These are phyloP conservation scores for Crotophaga sulcirostris DNA, from an alignment of 2,113 vertebrate species.

Conservation along the genomic window DNA sequence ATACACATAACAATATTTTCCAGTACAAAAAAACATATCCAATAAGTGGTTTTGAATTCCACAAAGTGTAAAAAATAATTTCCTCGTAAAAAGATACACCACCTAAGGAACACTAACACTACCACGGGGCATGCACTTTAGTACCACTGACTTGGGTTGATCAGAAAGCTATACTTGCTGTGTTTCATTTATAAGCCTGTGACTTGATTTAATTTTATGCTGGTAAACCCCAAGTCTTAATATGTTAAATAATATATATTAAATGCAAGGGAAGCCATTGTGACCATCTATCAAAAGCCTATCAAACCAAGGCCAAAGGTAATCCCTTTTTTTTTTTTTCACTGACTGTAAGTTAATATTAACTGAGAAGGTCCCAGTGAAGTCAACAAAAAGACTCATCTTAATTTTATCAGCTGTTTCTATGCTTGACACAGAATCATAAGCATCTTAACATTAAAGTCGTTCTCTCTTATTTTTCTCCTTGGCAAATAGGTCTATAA, in stretches of 20 bases:
- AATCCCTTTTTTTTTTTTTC: background rate
- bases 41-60: background rate
- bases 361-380: background rate
- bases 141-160: background rate
- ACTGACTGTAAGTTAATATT: background rate
- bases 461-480: background rate
- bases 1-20: background rate
- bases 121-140: accelerated
- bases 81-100: background rate
- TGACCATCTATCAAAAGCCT: background rate
- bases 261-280: background rate
- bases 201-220: background rate
- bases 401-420: background rate
- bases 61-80: background rate
- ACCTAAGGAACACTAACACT: background rate
- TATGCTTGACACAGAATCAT: background rate
- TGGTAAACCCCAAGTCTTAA: background rate
- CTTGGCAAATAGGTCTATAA: background rate
- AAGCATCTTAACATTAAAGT: background rate
- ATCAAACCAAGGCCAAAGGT: background rate
- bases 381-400: background rate
- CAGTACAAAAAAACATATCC: background rate
- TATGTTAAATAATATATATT: background rate
- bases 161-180: background rate
- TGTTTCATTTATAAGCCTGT: background rate